Evolutionary conservation across 1,140 invertebrate genomes (phyloP), one percentile per base, ranked within the genome.

Genomic region (Drosophila fuyamai): DNA sequence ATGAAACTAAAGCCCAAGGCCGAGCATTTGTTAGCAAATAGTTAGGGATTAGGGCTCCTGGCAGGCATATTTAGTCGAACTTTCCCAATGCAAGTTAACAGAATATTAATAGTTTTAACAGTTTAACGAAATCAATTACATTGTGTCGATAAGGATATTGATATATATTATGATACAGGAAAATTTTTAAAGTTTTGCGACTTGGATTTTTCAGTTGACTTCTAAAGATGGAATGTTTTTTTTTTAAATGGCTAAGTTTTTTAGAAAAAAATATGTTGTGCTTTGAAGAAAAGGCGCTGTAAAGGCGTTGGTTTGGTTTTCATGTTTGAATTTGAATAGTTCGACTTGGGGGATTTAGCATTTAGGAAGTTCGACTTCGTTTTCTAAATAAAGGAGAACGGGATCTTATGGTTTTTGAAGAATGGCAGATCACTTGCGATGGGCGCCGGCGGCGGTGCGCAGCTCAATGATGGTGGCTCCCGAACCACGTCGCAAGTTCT

Each of bases 1-100:
- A 92, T 92, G 91, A 92, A 92, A 92, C 72, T 81, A 90, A 92
- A 92, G 91, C 88, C 91, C 63, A 59, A 44, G 56, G 38, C 54
- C 54, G 35, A 58, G 60, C 23, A 44, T 47, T 44, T 53, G 43
- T 57, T 54, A 54, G 51, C 48, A 65, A 14, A 57, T 18, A 46
- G 40, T 55, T 13, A 41, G 9, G 53, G 35, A n/a, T 43, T 43
- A 9, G 14, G 51, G 51, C 8, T 41, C 14, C 36, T 61, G 35
- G n/a, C 47, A 9, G 51, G 35, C 14, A 27, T 27, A 43, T 27
- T 5, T 29, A 35, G 54, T 62, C 60, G 54, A 59, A 43, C 60
- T 60, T 60, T 6, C 6, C 40, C 40, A 41, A 41, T 41, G n/a
- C 41, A 8, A 32, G 29, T 1, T 6, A 32, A 32, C 29, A 23